Base-by-base conservation (phyloP, 2,797 vertebrate genomes). In the Notolabrus celidotus region DNA sequence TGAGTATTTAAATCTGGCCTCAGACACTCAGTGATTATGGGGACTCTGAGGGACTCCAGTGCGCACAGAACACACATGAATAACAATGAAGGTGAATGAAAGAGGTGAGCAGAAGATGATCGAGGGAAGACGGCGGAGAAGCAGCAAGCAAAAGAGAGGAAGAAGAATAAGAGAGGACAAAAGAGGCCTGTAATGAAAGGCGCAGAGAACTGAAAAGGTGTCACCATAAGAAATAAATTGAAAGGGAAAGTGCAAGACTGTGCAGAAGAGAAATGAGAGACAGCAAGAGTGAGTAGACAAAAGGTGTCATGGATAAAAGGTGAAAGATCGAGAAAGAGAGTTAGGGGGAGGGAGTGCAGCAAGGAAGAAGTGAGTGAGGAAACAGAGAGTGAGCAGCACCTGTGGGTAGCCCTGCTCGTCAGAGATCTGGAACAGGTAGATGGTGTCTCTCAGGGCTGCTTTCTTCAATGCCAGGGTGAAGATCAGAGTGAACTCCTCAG, bases 341-440 rank as follows among this genome's bases (percentile, higher is more conserved):
- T 36, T 36, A 36, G 22, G 33, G 27, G 23, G 38, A 57, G 12
- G 33, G 19, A 17, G 9, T 11, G 10, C 33, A 33, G 33, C 33
- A 34, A 10, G 33, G 11, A 25, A 42, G 6, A 19, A 46, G 14
- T 25, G 7, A 56, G 1, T 7, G 43, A 23, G 39, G 17, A 22
- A 38, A 47, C 7, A 5, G 19, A 25, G 27, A 60, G 42, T 0
- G 50, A 64, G 67, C 29, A 5, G 67, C 92, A 99, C 98, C 96
- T 99, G 96, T 20, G 97, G 96, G 86, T 97, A 97, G 62, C 97
- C 98, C 15, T 93, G 91, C n/a, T 74, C 88, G 72, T 99, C 96
- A 0, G 95, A 95, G 87, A 99, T 94, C 91, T 99, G 97, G 79
- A 99, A 94, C 58, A 99, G 94, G 91, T 97, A 96, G 94, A 96